These are phyloP conservation scores for Gnatocerus cornutus DNA, from an alignment of 2,888 invertebrate species.

Conservation along the genomic window DNA sequence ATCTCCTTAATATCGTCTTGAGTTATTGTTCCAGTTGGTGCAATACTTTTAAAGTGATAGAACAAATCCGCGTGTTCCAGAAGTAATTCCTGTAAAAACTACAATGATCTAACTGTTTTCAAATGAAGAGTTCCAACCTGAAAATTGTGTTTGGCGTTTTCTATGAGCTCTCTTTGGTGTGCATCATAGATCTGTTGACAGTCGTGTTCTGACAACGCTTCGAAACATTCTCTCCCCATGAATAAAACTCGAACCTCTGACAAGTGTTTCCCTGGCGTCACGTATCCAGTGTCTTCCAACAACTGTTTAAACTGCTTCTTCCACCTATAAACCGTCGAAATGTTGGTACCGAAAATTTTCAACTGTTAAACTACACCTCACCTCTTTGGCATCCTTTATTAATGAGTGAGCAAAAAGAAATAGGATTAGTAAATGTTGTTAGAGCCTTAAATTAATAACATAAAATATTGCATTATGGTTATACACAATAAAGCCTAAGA, in stretches of 20 bases:
- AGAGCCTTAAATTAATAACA: slow-evolving; percentile 25
- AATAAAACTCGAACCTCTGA: slow-evolving; percentile 92
- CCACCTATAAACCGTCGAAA: slow-evolving; percentile 76
- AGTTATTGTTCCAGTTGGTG: slow-evolving; percentile 91
- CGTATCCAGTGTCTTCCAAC: slow-evolving; percentile 94
- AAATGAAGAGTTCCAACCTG: slow-evolving; percentile 73
- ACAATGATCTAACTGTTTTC: no score
- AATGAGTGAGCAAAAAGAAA: slow-evolving; percentile 50
- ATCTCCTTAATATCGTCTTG: slow-evolving; percentile 96
- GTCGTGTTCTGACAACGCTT: slow-evolving; percentile 91
- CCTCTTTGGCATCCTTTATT: slow-evolving; percentile 74
- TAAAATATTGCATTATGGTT: slow-evolving; percentile 11
- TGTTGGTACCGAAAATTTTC: background rate
- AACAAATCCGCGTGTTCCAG: slow-evolving; percentile 95
- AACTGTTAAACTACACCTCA: slow-evolving; percentile 58
- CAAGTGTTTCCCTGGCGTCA: slow-evolving; percentile 95
- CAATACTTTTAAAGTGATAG: slow-evolving; percentile 93
- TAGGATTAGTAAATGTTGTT: slow-evolving; percentile 46
- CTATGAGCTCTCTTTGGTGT: slow-evolving; percentile 92
- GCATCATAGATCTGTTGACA: slow-evolving; percentile 94
- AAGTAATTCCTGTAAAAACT: slow-evolving; percentile 80
- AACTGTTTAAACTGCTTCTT: slow-evolving; percentile 95
- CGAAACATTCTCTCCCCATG: slow-evolving; percentile 96
- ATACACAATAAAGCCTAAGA: slow-evolving; percentile 10
- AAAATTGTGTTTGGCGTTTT: slow-evolving; percentile 92